Conservation (phyloP, 2,888 invertebrate genomes). For the Ochlodes sylvanus region DNA sequence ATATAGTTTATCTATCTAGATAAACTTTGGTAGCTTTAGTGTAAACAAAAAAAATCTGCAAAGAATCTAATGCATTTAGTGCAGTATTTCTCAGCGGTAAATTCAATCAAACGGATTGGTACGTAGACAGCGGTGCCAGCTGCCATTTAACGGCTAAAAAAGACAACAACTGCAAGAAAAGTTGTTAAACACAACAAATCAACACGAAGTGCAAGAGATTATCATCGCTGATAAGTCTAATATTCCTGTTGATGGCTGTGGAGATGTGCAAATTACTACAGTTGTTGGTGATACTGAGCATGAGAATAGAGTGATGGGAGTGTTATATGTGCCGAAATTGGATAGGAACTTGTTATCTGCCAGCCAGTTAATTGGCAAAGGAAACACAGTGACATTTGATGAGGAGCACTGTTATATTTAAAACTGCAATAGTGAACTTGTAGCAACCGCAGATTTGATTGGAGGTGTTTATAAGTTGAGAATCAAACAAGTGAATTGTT, state of each 20-base stretch:
- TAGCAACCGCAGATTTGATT: conserved; percentile 29
- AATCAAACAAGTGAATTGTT: not conserved
- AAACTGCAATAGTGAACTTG: conserved; percentile 25
- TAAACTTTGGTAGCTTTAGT: too few relatives aligned
- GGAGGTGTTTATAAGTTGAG: conserved; percentile 38
- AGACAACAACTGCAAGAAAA: too few relatives aligned
- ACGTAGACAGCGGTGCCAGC: conserved; percentile 32
- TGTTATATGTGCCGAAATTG: conserved; percentile 31
- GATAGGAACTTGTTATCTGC: conserved; percentile 42
- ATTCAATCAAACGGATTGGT: conserved; percentile 31
- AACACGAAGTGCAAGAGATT: conserved; percentile 24
- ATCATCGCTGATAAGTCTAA: conserved; percentile 19
- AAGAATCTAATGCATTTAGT: conserved; percentile 39
- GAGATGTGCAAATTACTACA: conserved; percentile 35
- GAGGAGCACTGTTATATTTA: conserved; percentile 10
- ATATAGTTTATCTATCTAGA: too few relatives aligned
- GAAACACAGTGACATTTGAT: conserved; percentile 34
- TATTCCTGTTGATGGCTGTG: conserved; percentile 31
- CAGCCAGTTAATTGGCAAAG: conserved; percentile 41
- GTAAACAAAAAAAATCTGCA: too few relatives aligned
- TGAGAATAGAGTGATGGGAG: conserved; percentile 6
- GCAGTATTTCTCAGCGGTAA: conserved; percentile 35
- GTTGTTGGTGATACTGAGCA: conserved; percentile 29
- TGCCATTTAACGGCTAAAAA: conserved; percentile 22
- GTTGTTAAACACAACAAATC: conserved; percentile 10